These are phyloP conservation scores for Iselma pallidipennis DNA, from an alignment of 2,888 invertebrate species.

Conservation along the genomic window DNA sequence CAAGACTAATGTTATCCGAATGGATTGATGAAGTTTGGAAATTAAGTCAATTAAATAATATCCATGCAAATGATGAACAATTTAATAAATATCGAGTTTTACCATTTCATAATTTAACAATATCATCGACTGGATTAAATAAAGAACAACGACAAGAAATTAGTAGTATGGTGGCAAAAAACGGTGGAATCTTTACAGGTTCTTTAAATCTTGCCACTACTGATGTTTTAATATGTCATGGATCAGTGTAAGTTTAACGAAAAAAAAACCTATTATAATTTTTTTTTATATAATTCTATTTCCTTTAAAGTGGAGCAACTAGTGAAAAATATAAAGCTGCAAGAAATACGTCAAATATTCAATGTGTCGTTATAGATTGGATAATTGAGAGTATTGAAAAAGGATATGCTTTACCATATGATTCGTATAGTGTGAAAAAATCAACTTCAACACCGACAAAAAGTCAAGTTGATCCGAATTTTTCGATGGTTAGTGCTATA, in stretches of 20 bases:
- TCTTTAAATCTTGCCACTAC: slow-evolving; percentile 59
- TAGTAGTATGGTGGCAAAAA: slow-evolving; percentile 68
- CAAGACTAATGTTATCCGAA: slow-evolving; percentile 73
- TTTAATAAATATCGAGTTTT: slow-evolving; percentile 69
- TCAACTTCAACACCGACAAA: slow-evolving; percentile 75
- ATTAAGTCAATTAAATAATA: slow-evolving; percentile 63
- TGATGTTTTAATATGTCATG: slow-evolving; percentile 61
- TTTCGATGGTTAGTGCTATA: slow-evolving; percentile 59
- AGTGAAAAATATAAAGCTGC: slow-evolving; percentile 76
- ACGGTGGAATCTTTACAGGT: slow-evolving; percentile 67
- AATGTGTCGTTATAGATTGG: slow-evolving; percentile 79
- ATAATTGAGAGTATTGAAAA: slow-evolving; percentile 73
- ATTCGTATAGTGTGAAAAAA: slow-evolving; percentile 63
- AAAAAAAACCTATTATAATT: background rate
- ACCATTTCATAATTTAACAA: slow-evolving; percentile 75
- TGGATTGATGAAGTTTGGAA: slow-evolving; percentile 87
- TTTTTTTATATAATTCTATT: background rate
- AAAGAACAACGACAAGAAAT: slow-evolving; percentile 66
- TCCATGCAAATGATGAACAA: slow-evolving; percentile 65
- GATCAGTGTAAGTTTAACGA: slow-evolving; percentile 53
- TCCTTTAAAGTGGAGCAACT: slow-evolving; percentile 59
- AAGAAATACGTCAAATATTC: slow-evolving; percentile 52
- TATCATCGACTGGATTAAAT: slow-evolving; percentile 77
- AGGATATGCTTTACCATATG: slow-evolving; percentile 69
- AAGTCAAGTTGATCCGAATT: slow-evolving; percentile 53